A percentile compares a stretch with the other conserved stretches of the same genome.
These are phyloP conservation scores for Zygothrica quintamaculata DNA, from an alignment of 2,888 invertebrate genomes.

Conservation along the genomic window DNA sequence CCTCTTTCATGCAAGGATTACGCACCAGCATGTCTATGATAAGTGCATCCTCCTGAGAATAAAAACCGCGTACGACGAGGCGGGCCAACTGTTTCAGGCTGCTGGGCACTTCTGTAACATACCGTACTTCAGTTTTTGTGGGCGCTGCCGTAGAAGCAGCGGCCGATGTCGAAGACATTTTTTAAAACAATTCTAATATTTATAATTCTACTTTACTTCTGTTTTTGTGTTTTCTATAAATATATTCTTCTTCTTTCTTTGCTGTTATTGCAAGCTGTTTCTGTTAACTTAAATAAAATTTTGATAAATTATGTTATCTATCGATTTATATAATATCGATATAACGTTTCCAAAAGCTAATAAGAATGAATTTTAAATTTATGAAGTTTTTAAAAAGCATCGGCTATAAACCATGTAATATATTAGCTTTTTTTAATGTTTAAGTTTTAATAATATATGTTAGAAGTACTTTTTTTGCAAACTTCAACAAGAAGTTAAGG, in stretches of 20 bases:
- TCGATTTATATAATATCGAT: background rate
- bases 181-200: background rate
- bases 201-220: no score
- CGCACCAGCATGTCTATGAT: conserved; percentile 98
- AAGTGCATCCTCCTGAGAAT: conserved; percentile 95
- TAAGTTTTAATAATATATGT: no score
- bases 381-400: no score
- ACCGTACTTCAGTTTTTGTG: conserved; percentile 88
- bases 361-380: background rate
- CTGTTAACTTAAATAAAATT: conserved; percentile 1
- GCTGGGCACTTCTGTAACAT: conserved; percentile 96
- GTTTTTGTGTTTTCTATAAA: conserved; percentile 11
- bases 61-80: conserved; percentile 96
- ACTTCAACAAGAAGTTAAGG: no score
- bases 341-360: background rate
- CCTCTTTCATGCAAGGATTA: conserved; percentile 96
- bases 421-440: no score
- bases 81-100: conserved; percentile 96
- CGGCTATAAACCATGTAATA: no score
- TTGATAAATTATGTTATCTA: conserved; percentile 10
- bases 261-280: conserved; percentile 6
- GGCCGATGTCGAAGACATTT: conserved; percentile 69
- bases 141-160: conserved; percentile 67
- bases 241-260: conserved; percentile 29
- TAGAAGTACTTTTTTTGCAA: no score